Evolutionary conservation across 1,140 invertebrate species (phyloP).

Genomic region (Asobara japonica): DNA sequence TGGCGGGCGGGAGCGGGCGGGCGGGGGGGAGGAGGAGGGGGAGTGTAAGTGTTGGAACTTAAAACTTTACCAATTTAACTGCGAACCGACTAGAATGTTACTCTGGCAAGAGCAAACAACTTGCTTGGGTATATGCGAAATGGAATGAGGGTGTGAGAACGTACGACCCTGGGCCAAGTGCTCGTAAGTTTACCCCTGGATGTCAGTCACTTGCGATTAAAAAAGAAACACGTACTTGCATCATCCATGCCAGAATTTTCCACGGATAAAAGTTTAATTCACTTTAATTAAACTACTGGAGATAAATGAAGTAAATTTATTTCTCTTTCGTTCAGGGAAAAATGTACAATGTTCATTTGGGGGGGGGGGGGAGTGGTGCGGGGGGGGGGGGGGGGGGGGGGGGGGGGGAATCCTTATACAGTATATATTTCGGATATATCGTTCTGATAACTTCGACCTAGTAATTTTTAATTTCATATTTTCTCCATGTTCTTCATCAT

Average conservation of each 20-base stretch:
- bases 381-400: too few relatives aligned
- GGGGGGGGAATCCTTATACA: too few relatives aligned
- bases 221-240: slow-evolving; percentile 26
- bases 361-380: too few relatives aligned
- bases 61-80: slow-evolving; percentile 45
- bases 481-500: background rate
- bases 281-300: background rate
- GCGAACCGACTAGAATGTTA: slow-evolving; percentile 40
- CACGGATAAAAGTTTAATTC: background rate
- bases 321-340: background rate
- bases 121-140: slow-evolving; percentile 21
- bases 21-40: too few relatives aligned
- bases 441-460: too few relatives aligned
- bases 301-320: background rate
- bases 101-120: slow-evolving; percentile 37
- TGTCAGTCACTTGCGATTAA: slow-evolving; percentile 37
- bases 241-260: background rate
- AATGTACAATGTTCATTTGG: too few relatives aligned
- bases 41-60: slow-evolving; percentile 41
- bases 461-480: too few relatives aligned
- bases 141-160: slow-evolving; percentile 9
- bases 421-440: too few relatives aligned
- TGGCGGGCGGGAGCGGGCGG: too few relatives aligned
- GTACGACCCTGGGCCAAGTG: slow-evolving; percentile 28
- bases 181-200: slow-evolving; percentile 38